Base-by-base conservation (phyloP, 1,140 invertebrate species). In the Leptinotarsa defecta region DNA sequence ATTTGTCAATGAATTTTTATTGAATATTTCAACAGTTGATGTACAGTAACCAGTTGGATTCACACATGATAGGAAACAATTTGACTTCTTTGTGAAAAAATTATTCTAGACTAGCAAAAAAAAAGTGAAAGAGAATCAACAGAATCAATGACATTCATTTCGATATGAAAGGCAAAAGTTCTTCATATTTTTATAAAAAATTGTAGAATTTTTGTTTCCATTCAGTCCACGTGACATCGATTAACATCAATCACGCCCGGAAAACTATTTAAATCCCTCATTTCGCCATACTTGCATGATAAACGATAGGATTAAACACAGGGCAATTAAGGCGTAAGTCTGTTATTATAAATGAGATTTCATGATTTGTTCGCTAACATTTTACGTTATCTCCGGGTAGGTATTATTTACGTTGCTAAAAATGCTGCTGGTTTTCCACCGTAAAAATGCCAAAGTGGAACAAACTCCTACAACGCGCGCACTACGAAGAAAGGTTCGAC, bases 341-440 rank as follows among this genome's bases (percentile, higher is more conserved):
- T 65, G 64, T 65, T 65, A 65, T 65, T 65, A 65, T 65, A 65
- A 65, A 65, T 65, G 64, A 65, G 64, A 74, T 77, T 77, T 74
- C 65, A 69, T 48, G 34, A 69, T 70, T 70, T 70, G 48, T 70
- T 52, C 27, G 70, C 69, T 57, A 64, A 76, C 74, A 76, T 76
- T 65, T 65, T 65, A 65, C 64, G 64, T 65, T 65, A 65, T 65
- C 64, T 65, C 64, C 64, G 64, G 64, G 64, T 65, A 65, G 64
- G 64, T 34, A 65, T 65, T 65, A 65, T 65, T 65, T 65, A 65
- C 20, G 63, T 65, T 27, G 20, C 4, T 27, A 65, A 65, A 65
- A 65, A 65, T 65, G 63, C 17, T 65, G 63, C 63, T 22, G 63
- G 63, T 65, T 65, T 65, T 65, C 63, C 63, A 20, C 20, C 22